phyloP scores from a whole-genome alignment of 1,140 invertebrate species.

The Phymastichus coffea region DNA sequence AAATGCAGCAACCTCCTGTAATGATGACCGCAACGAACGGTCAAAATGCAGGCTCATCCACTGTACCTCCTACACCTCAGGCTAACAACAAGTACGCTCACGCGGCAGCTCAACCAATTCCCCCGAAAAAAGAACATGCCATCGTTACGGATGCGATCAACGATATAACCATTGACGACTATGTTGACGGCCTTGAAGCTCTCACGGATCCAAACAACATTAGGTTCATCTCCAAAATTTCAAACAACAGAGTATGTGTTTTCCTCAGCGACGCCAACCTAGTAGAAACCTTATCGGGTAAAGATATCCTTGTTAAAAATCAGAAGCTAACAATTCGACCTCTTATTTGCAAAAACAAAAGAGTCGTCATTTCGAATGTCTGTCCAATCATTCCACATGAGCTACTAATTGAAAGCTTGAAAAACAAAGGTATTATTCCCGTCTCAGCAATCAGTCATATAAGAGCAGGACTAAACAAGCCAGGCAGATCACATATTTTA shows the following conservation, averaged over 20 bases:
- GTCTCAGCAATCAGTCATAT: not conserved
- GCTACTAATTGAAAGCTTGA: not conserved
- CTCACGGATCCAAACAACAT: not conserved
- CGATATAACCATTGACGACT: not conserved
- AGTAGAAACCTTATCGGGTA: not conserved
- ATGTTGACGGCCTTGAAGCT: not conserved
- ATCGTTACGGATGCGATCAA: not conserved
- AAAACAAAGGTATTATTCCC: not conserved
- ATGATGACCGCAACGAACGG: too few relatives aligned
- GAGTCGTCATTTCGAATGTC: not conserved
- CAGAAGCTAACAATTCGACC: not conserved
- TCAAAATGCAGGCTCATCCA: too few relatives aligned
- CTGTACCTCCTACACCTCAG: too few relatives aligned
- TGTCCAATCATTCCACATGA: not conserved
- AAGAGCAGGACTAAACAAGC: not conserved
- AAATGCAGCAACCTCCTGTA: too few relatives aligned
- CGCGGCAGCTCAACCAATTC: not conserved
- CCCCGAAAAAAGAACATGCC: not conserved
- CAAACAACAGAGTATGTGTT: not conserved
- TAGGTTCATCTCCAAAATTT: not conserved
- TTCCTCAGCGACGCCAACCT: not conserved
- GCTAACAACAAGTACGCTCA: too few relatives aligned
- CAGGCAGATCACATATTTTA: not conserved
- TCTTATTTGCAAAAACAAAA: not conserved
- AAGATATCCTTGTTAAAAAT: not conserved